phyloP scores from a whole-genome alignment of 2,888 invertebrate species.

The Sesia apiformis region DNA sequence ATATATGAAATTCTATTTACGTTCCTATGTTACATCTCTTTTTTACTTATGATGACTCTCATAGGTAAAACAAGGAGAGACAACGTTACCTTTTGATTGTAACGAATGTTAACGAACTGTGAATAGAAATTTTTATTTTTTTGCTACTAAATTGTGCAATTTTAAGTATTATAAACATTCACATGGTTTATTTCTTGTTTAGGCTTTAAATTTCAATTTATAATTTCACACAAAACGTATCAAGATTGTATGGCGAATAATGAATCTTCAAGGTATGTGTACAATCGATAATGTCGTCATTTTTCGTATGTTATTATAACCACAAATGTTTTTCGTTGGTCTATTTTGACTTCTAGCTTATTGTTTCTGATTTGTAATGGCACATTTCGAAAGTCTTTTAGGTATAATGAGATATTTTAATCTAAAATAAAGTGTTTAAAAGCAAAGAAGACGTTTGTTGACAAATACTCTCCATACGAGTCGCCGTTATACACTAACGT shows the following conservation, averaged over 20 bases:
- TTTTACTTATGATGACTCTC: slow-evolving; percentile 14
- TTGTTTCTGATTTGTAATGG: no score
- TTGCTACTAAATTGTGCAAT: slow-evolving; percentile 34
- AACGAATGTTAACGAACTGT: slow-evolving; percentile 71
- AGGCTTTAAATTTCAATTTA: slow-evolving; percentile 18
- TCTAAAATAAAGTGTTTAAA: no score
- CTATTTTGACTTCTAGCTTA: neutral
- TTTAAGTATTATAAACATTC: slow-evolving; percentile 14
- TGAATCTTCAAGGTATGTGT: slow-evolving; percentile 59
- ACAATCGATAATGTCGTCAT: slow-evolving; percentile 65
- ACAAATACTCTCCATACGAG: neutral
- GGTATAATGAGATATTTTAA: no score
- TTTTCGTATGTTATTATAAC: slow-evolving; percentile 30
- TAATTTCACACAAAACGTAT: slow-evolving; percentile 18
- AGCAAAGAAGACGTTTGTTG: no score
- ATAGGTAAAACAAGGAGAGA: slow-evolving; percentile 22
- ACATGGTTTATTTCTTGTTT: slow-evolving; percentile 17
- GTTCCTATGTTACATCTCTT: slow-evolving; percentile 33
- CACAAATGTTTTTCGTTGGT: slow-evolving; percentile 17
- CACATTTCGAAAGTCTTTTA: no score
- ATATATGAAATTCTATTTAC: slow-evolving; percentile 38
- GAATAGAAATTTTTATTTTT: slow-evolving; percentile 48
- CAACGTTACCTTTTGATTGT: slow-evolving; percentile 51
- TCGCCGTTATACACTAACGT: slow-evolving; percentile 49
- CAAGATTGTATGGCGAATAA: slow-evolving; percentile 40